Evolutionary conservation across 2,797 vertebrate species (phyloP).

Genomic region (Pangasius macronema): DNA sequence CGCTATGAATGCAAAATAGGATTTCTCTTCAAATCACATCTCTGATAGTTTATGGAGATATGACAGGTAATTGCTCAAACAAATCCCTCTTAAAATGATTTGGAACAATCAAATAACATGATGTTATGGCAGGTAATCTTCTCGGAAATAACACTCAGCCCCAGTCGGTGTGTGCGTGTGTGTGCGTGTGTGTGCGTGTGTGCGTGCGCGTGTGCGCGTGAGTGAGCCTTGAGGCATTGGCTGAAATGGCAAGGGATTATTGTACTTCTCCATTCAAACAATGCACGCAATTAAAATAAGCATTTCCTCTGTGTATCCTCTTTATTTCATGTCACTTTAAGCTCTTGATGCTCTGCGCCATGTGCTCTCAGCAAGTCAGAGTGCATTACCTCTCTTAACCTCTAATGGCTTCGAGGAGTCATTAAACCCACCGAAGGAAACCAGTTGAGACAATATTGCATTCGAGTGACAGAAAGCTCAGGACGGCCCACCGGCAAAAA

Average conservation of each 20-base stretch:
- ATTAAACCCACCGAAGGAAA: conserved; percentile 25
- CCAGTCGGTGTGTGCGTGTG: not conserved
- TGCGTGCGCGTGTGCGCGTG: not conserved
- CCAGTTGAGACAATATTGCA: conserved; percentile 40
- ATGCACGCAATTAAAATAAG: conserved; percentile 19
- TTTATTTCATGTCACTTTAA: conserved; percentile 29
- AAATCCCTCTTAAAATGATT: conserved; percentile 59
- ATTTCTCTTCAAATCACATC: conserved; percentile 70
- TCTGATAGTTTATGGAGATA: conserved; percentile 62
- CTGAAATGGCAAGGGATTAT: conserved; percentile 20
- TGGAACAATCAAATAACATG: conserved; percentile 54
- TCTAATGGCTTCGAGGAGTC: conserved; percentile 32
- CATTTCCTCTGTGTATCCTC: not conserved
- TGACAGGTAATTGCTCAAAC: conserved; percentile 66
- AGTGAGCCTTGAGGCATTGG: conserved; percentile 17
- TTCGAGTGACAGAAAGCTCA: conserved; percentile 14
- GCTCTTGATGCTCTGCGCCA: conserved; percentile 21
- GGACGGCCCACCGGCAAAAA: conserved; percentile 1
- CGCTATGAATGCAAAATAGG: conserved; percentile 53
- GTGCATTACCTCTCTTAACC: conserved; percentile 25
- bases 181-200: not conserved
- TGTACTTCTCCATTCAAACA: conserved; percentile 24
- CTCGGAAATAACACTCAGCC: conserved; percentile 52
- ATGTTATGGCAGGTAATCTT: conserved; percentile 29
- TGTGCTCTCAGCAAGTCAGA: conserved; percentile 11